Evolutionary conservation across 2,888 invertebrate species (phyloP), one percentile per base, ranked within the genome.

Genomic region (Tenthredo notha): DNA sequence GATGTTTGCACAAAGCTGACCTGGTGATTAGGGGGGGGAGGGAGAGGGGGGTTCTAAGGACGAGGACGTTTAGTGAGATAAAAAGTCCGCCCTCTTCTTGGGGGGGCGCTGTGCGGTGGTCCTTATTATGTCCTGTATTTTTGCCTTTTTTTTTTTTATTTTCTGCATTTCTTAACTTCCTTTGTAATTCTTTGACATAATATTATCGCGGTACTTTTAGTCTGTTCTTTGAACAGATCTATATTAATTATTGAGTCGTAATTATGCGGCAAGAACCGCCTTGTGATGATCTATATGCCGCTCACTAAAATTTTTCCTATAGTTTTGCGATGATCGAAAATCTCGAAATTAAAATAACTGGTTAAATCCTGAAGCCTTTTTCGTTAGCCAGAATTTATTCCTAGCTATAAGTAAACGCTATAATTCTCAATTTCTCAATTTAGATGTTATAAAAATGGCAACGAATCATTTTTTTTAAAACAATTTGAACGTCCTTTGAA

Each of bases 1-100:
- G 86, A 87, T 89, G 89, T 91, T 90, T 90, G 89, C 88, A 87
- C 88, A 90, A 88, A 87, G 87, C 86, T 80, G 86, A 89, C 88
- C 88, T 87, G 87, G 72, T 86, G 85, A 90, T 90, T 89, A 90
- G 86, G 85, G 86, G 86, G 84, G 77, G n/a, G n/a, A n/a, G n/a
- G n/a, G n/a, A n/a, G n/a, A n/a, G n/a, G 86, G 85, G 86, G 86
- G 84, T 70, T 40, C 12, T 74, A n/a, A 74, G 21, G 40, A 74
- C 72, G 18, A 4, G n/a, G 47, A 40, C 82, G 85, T 72, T 85
- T 84, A 85, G 84, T 43, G 67, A 67, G 74, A 77, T 65, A 86
- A 85, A 86, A 85, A 85, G 50, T 85, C 86, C 82, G 37, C 40
- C 65, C 29, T 29, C 72, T 3, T 10, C 72, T 72, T 74, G 40